A percentile compares a stretch with the other conserved stretches of the same genome.
phyloP scores from a whole-genome alignment of 2,888 invertebrate species.

The Catocala sponsa region DNA sequence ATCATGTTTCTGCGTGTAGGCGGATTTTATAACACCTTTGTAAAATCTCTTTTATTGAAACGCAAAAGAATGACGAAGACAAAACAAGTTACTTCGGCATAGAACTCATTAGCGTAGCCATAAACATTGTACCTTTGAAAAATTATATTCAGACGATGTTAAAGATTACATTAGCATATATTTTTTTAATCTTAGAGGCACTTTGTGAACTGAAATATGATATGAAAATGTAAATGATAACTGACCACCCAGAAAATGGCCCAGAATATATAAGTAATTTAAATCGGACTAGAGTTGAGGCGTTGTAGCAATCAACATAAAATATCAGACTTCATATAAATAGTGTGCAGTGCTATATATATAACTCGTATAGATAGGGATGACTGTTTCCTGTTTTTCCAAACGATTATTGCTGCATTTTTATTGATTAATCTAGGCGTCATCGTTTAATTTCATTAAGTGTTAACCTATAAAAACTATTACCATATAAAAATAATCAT shows the following conservation, averaged over 20 bases:
- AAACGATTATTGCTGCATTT: too few species aligned
- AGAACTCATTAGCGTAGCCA: conserved; percentile 29
- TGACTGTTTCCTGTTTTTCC: too few species aligned
- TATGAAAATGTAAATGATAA: conserved; percentile 36
- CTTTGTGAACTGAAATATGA: conserved; percentile 17
- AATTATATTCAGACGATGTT: conserved; percentile 29
- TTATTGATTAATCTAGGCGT: too few species aligned
- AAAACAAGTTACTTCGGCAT: conserved; percentile 31
- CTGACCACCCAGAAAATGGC: conserved; percentile 57
- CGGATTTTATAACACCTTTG: conserved; percentile 31
- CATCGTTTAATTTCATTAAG: too few species aligned
- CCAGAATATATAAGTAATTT: conserved; percentile 46
- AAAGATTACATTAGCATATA: conserved; percentile 17
- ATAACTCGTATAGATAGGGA: too few species aligned
- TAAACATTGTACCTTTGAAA: conserved; percentile 34
- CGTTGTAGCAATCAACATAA: not conserved
- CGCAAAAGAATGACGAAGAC: conserved; percentile 24
- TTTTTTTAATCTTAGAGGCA: conserved; percentile 10
- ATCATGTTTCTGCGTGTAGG: conserved; percentile 39
- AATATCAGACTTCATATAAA: too few species aligned
- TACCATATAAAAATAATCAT: too few species aligned
- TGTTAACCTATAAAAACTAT: too few species aligned
- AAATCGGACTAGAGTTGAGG: not conserved
- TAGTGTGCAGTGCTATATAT: too few species aligned
- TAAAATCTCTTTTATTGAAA: conserved; percentile 38